Conservation (phyloP, 2,113 vertebrate genomes). For the Corythoichthys haematopterus region DNA sequence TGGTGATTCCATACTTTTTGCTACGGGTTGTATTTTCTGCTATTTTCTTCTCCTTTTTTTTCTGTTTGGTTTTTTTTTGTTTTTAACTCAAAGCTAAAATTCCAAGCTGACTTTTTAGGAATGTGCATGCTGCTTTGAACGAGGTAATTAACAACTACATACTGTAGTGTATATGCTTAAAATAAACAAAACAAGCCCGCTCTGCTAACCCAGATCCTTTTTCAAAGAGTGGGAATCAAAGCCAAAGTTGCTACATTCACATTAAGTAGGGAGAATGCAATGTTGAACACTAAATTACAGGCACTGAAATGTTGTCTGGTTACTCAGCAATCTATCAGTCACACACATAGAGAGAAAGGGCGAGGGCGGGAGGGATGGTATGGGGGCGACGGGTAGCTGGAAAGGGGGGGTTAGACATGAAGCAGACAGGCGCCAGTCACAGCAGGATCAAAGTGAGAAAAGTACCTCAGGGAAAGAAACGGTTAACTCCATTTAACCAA, state of each 20-base stretch:
- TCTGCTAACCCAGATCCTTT: slow-evolving; percentile 32
- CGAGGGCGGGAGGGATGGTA: neutral
- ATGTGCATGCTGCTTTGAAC: slow-evolving; percentile 37
- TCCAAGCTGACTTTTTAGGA: slow-evolving; percentile 46
- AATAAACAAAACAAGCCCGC: slow-evolving; percentile 45
- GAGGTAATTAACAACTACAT: slow-evolving; percentile 52
- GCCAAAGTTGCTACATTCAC: slow-evolving; percentile 49
- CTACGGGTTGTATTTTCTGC: neutral
- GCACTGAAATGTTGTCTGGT: slow-evolving; percentile 62
- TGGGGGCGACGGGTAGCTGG: slow-evolving; percentile 18
- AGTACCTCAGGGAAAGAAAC: slow-evolving; percentile 64
- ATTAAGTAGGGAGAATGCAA: slow-evolving; percentile 55
- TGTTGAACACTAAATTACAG: slow-evolving; percentile 65
- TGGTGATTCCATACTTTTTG: too few species aligned
- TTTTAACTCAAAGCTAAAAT: slow-evolving; percentile 32
- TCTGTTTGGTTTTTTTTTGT: too few species aligned
- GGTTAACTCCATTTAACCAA: slow-evolving; percentile 64
- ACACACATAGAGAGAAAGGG: slow-evolving; percentile 46
- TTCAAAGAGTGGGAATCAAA: slow-evolving; percentile 39
- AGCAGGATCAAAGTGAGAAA: slow-evolving; percentile 65
- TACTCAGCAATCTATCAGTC: slow-evolving; percentile 64
- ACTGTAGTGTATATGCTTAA: slow-evolving; percentile 40
- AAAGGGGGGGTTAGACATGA: slow-evolving; percentile 7
- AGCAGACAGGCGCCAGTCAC: slow-evolving; percentile 71
- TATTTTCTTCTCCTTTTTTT: slow-evolving; percentile 2